phyloP scores from a whole-genome alignment of 2,888 invertebrate species.

The Zeuzera pyrina region DNA sequence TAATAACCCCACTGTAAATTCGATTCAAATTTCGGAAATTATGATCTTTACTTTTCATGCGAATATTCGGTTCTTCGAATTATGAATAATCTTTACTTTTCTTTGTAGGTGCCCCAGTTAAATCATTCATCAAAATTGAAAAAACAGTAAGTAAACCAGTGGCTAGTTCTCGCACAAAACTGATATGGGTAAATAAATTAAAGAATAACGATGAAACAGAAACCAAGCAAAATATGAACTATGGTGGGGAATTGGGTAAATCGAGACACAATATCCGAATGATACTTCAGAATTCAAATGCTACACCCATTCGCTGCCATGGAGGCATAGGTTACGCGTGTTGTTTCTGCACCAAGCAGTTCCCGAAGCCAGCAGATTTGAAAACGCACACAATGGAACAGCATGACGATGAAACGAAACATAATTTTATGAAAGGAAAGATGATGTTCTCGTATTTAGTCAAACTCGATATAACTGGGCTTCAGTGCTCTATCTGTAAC shows the following conservation, averaged over 20 bases:
- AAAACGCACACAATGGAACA: constrained; percentile 28
- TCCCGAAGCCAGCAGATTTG: constrained; percentile 24
- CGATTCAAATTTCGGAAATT: no score
- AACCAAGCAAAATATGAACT: constrained; percentile 15
- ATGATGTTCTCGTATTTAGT: constrained; percentile 26
- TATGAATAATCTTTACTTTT: constrained; percentile 6
- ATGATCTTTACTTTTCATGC: no score
- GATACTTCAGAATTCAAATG: constrained; percentile 32
- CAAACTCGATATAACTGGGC: constrained; percentile 39
- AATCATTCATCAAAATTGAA: neutral
- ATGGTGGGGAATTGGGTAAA: constrained; percentile 25
- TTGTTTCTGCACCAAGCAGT: constrained; percentile 28
- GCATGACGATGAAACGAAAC: constrained; percentile 22
- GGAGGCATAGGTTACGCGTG: constrained; percentile 34
- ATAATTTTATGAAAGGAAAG: constrained; percentile 25
- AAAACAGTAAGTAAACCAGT: neutral
- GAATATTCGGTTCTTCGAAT: neutral
- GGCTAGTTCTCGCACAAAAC: no score
- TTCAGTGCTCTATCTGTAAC: constrained; percentile 35
- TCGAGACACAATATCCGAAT: constrained; percentile 30
- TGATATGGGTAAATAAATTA: no score
- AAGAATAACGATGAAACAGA: constrained; percentile 7
- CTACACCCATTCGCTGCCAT: constrained; percentile 34
- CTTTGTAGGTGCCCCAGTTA: constrained; percentile 11
- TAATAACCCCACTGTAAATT: no score